These are phyloP conservation scores for Neosalanx taihuensis DNA, from an alignment of 2,797 vertebrate species.

Conservation along the genomic window DNA sequence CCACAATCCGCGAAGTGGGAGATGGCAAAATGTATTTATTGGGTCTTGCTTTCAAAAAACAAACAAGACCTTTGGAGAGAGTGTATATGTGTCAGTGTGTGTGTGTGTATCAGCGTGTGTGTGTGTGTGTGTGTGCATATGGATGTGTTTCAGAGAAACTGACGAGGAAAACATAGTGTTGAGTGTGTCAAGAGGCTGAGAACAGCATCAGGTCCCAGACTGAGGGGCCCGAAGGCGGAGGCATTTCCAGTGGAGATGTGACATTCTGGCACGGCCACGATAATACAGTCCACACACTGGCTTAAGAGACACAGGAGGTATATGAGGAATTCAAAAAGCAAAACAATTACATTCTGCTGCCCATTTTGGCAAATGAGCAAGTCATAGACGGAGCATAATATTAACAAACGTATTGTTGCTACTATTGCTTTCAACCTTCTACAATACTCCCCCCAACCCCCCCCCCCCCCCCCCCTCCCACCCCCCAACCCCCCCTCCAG, in stretches of 20 bases:
- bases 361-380: background rate
- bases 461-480: no score
- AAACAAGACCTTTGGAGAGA: background rate
- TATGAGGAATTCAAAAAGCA: conserved; percentile 67
- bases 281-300: conserved; percentile 59
- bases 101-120: background rate
- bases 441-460: background rate
- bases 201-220: conserved; percentile 39
- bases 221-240: conserved; percentile 61
- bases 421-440: background rate
- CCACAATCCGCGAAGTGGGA: background rate
- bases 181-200: conserved; percentile 1
- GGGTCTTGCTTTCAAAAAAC: no score
- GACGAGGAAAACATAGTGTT: conserved; percentile 10
- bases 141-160: background rate
- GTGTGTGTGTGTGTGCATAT: conserved; percentile 10
- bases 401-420: background rate
- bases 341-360: conserved; percentile 23
- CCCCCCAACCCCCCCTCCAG: no score
- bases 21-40: background rate
- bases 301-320: conserved; percentile 59
- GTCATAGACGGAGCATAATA: background rate
- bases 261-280: conserved; percentile 64
- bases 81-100: conserved; percentile 8
- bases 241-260: conserved; percentile 59